These are phyloP conservation scores for Tipula lateralis DNA, from an alignment of 2,888 invertebrate genomes.

Conservation along the genomic window DNA sequence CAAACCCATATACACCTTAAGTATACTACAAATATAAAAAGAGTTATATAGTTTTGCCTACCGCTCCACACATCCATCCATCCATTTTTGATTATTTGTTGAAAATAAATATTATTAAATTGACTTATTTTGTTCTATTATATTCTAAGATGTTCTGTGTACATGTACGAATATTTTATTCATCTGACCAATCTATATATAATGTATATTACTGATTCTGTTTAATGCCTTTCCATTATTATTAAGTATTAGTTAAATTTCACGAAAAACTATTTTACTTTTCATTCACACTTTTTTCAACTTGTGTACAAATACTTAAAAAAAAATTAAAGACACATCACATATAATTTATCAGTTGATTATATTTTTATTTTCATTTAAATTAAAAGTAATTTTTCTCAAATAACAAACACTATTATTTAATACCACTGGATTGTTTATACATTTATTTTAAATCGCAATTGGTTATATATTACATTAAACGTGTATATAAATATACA, in stretches of 20 bases:
- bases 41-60: background rate
- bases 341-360: background rate
- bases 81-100: background rate
- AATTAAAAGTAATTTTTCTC: background rate
- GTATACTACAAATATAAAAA: background rate
- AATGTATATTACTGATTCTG: background rate
- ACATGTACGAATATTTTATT: background rate
- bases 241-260: background rate
- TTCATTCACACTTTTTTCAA: background rate
- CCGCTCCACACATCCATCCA: conserved; percentile 1
- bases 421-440: background rate
- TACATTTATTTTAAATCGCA: background rate
- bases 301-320: too few relatives aligned
- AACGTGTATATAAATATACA: background rate
- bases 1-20: background rate
- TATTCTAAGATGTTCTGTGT: background rate
- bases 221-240: background rate
- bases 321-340: background rate
- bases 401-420: conserved; percentile 3
- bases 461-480: background rate
- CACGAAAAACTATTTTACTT: background rate
- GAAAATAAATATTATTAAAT: background rate
- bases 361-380: background rate
- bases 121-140: background rate
- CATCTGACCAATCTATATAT: background rate